Evolutionary conservation across 92 coral and sea anemone species (phyloP), one percentile per base, ranked within the genome.

Genomic region (Epizoanthus scotinus): DNA sequence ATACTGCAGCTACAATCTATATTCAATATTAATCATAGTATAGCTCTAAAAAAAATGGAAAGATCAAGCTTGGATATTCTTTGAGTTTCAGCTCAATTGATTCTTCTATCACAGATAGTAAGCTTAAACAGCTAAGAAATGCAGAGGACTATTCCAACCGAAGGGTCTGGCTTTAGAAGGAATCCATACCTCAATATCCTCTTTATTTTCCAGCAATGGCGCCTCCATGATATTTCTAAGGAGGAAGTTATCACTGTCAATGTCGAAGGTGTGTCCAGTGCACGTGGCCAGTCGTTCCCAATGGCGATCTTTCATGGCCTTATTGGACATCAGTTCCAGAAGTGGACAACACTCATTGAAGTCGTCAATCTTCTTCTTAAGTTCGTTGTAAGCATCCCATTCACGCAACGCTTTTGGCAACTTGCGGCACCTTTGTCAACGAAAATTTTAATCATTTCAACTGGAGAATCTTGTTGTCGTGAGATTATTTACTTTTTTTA

Each of bases 151-250:
- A 17, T 22, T 28, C 31, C 17, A 61, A 61, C 14, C 67, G 12
- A 10, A 15, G 17, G 12, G 2, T 22, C 67, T 61, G 3, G 17
- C 4, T 12, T 19, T 31, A 53, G 19, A 21, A 15, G 25, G 25
- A 56, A 59, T 29, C 78, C 85, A 49, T n/a, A 92, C 97, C 94
- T 92, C 97, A n/a, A 92, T 92, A 78, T 92, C 97, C 74, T 92
- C 97, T 71, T 92, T 92, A 79, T 87, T 70, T 63, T 87, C 88
- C 17, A 92, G 78, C 38, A 92, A 80, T 6, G 97, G 97, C 10
- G 97, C 97, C 84, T 92, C 97, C 97, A 92, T 92, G 74, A 92
- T 92, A 72, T 92, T 92, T 61, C 97, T 86, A 12, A 92, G 90
- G 53, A 85, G 86, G 56, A 92, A 90, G 90, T 92, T 92, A 50